Conservation (phyloP, 2,888 invertebrate genomes). For the Scelioninae gen. 2 region DNA sequence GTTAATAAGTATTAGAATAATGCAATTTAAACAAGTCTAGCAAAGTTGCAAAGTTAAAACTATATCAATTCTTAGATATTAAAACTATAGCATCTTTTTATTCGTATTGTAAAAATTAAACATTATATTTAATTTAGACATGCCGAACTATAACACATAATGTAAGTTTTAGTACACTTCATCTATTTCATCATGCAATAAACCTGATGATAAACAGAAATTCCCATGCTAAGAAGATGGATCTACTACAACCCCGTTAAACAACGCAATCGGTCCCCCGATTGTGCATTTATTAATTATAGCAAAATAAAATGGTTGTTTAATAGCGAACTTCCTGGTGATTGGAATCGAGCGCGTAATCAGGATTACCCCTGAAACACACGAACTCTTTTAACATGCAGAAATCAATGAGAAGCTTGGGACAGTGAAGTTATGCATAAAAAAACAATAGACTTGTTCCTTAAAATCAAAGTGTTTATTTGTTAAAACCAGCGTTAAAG, state of each 20-base stretch:
- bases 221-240: slow-evolving; percentile 24
- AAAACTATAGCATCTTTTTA: no score
- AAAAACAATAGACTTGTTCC: slow-evolving; percentile 1
- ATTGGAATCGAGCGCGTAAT: background rate
- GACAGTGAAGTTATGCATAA: background rate
- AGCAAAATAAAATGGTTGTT: slow-evolving; percentile 19
- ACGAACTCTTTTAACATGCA: background rate
- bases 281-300: slow-evolving; percentile 2
- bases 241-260: slow-evolving; percentile 21
- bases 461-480: slow-evolving; percentile 3
- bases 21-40: no score
- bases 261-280: background rate
- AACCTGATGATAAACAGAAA: background rate
- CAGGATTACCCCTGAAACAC: background rate
- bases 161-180: background rate
- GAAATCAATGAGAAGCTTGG: no score
- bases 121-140: background rate
- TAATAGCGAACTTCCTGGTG: slow-evolving; percentile 6
- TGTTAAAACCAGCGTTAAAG: background rate
- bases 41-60: no score
- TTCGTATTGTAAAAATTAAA: no score
- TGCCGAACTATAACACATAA: background rate
- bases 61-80: no score
- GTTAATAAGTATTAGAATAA: no score
- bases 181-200: background rate